phyloP scores from a whole-genome alignment of 2,888 invertebrate genomes.

The Caenorhabditis angaria region DNA sequence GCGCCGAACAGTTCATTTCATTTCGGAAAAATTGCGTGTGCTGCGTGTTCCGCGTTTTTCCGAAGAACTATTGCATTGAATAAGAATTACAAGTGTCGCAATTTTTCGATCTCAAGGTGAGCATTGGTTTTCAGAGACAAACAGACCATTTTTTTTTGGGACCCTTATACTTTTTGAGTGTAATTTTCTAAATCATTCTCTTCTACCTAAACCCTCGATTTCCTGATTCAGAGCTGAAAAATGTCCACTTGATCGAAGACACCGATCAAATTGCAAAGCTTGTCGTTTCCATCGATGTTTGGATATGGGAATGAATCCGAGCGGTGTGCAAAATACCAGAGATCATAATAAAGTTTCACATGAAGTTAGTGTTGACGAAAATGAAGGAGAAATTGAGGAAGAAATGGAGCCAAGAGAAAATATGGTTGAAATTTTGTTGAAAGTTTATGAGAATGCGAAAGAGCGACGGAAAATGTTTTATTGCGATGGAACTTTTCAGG shows the following conservation, averaged over 20 bases:
- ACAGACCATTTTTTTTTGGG: no score
- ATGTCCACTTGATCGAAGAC: constrained; percentile 37
- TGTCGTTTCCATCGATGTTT: constrained; percentile 35
- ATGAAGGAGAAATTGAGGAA: constrained; percentile 18
- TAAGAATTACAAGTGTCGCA: constrained; percentile 24
- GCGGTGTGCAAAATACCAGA: constrained; percentile 39
- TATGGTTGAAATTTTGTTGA: constrained; percentile 39
- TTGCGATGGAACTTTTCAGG: constrained; percentile 52
- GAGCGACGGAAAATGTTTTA: constrained; percentile 62
- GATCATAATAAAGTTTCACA: no score
- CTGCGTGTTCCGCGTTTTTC: constrained; percentile 38
- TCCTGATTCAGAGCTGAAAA: no score
- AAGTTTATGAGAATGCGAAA: constrained; percentile 41
- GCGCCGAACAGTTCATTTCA: constrained; percentile 27
- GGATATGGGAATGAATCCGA: constrained; percentile 38
- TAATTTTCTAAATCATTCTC: no score
- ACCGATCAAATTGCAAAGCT: constrained; percentile 30
- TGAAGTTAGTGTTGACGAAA: no score
- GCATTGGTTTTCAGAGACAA: no score
- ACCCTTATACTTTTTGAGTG: no score
- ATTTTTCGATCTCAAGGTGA: no score
- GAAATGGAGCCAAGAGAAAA: constrained; percentile 28
- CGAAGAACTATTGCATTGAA: constrained; percentile 27
- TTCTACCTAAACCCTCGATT: no score
- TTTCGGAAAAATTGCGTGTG: constrained; percentile 40